These are phyloP conservation scores for Spea bombifrons DNA, from an alignment of 2,113 vertebrate genomes.

Conservation along the genomic window DNA sequence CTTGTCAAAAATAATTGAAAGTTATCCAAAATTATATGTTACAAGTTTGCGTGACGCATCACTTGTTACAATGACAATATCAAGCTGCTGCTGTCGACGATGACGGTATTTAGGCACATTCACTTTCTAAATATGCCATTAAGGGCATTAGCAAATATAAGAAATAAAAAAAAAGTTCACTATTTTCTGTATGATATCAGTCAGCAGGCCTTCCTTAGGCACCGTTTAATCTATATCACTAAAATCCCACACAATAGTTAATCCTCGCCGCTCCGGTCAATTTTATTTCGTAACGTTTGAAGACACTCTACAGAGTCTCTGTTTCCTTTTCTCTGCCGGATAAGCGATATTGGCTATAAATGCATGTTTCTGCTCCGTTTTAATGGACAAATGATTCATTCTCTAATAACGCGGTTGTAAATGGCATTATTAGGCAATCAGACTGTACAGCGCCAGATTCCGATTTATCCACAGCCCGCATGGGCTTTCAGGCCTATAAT, in stretches of 20 bases:
- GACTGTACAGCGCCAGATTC: not conserved
- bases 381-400: not conserved
- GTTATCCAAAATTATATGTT: constrained; percentile 12
- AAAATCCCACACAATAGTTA: constrained; percentile 9
- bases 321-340: not conserved
- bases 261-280: not conserved
- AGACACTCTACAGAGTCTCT: not conserved
- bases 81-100: not conserved
- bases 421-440: not conserved
- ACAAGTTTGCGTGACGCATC: constrained; percentile 1
- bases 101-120: not conserved
- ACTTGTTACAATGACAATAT: constrained; percentile 22
- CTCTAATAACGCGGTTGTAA: not conserved
- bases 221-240: not conserved
- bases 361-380: not conserved
- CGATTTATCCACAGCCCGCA: not conserved
- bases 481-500: not conserved
- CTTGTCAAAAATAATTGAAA: constrained; percentile 26
- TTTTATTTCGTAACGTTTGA: not conserved
- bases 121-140: constrained; percentile 12
- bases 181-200: constrained; percentile 1
- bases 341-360: not conserved
- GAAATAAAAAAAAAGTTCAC: not conserved
- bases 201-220: not conserved
- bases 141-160: constrained; percentile 28